Percentiles rank a stretch among this genome's conserved stretches.
Conservation (phyloP, 1,140 invertebrate genomes). For the Aphaenogaster floridana region DNA sequence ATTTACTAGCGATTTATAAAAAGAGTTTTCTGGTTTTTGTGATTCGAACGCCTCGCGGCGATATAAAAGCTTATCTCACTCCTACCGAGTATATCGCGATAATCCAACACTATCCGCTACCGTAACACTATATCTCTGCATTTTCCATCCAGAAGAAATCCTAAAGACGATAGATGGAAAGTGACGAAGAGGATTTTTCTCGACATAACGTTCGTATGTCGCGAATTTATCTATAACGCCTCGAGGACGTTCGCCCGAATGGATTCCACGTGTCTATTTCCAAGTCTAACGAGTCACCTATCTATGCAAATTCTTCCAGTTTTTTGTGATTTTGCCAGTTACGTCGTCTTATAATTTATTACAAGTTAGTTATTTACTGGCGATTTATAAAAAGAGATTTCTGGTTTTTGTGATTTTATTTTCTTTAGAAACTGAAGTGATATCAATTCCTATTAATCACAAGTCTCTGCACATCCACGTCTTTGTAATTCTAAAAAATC, state of each 20-base stretch:
- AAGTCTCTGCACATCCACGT: no score
- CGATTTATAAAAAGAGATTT: no score
- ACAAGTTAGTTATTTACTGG: no score
- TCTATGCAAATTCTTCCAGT: not conserved
- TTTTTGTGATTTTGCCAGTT: not conserved
- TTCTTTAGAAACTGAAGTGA: not conserved
- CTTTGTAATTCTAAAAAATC: not conserved
- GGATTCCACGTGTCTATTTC: not conserved
- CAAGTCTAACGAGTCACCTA: no score
- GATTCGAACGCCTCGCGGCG: not conserved
- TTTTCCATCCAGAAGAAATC: not conserved
- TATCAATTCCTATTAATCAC: not conserved
- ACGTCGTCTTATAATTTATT: no score
- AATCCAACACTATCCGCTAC: not conserved
- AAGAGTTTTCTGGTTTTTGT: no score
- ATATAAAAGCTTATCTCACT: constrained; percentile 19
- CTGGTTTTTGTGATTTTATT: not conserved
- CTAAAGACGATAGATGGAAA: not conserved
- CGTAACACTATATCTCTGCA: not conserved
- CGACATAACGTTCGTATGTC: no score
- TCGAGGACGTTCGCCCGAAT: not conserved
- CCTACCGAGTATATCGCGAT: not conserved
- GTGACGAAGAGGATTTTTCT: no score
- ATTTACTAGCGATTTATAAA: no score
- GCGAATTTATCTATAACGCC: not conserved